These are phyloP conservation scores for Dysdera silvatica DNA, from an alignment of 1,140 invertebrate species.

Conservation along the genomic window DNA sequence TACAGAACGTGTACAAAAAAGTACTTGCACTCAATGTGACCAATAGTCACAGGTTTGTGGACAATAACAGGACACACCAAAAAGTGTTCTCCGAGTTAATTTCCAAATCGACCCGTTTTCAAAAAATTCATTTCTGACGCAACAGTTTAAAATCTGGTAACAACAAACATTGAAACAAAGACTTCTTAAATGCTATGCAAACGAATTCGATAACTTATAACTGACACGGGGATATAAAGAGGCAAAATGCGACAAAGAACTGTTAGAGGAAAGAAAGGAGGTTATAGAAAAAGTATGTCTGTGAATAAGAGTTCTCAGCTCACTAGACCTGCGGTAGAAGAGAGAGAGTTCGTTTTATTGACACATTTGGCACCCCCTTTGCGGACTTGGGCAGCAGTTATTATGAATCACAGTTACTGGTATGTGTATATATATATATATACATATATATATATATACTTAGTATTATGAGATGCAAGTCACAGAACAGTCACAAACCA, in stretches of 20 bases:
- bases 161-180: conserved; percentile 29
- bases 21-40: conserved; percentile 25
- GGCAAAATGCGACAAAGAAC: conserved; percentile 26
- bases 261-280: conserved; percentile 2
- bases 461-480: conserved; percentile 31
- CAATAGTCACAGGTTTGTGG: conserved; percentile 20
- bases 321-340: too few relatives aligned
- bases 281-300: neutral
- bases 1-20: conserved; percentile 21
- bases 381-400: conserved; percentile 28
- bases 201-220: conserved; percentile 29
- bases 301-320: too few relatives aligned
- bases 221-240: conserved; percentile 25
- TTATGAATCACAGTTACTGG: conserved; percentile 30
- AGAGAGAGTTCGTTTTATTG: too few relatives aligned
- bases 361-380: conserved; percentile 28
- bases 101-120: conserved; percentile 25
- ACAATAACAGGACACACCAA: conserved; percentile 25
- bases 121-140: conserved; percentile 17
- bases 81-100: too few relatives aligned
- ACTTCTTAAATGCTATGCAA: conserved; percentile 27
- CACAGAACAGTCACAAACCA: conserved; percentile 26
- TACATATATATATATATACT: too few relatives aligned
- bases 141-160: conserved; percentile 30
- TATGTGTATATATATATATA: too few relatives aligned